Evolutionary conservation across 2,797 vertebrate species (phyloP).

Genomic region (Rhodeus uyekii): DNA sequence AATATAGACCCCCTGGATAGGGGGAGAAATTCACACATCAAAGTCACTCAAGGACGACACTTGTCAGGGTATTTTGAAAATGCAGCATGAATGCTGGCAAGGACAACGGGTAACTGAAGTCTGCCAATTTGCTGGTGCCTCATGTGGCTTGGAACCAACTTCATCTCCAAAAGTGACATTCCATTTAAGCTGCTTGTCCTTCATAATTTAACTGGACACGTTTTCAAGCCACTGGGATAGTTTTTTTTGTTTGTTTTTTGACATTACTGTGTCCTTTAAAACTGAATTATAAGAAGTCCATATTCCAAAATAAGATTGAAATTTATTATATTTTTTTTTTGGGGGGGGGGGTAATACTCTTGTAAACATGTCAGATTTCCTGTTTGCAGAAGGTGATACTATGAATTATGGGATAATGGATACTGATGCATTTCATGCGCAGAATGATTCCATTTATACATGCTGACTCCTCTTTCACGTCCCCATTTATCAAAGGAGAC

Average conservation of each 20-base stretch:
- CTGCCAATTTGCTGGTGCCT: slow-evolving; percentile 39
- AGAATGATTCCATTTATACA: slow-evolving; percentile 68
- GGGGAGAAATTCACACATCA: slow-evolving; percentile 64
- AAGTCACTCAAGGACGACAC: slow-evolving; percentile 74
- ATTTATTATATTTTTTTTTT: background rate
- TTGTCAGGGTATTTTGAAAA: slow-evolving; percentile 55
- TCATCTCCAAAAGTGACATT: slow-evolving; percentile 37
- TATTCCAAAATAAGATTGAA: background rate
- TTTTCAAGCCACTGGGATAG: slow-evolving; percentile 4
- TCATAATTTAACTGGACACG: slow-evolving; percentile 31
- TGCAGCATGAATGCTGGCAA: slow-evolving; percentile 37
- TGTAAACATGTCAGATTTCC: slow-evolving; percentile 9
- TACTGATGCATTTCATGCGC: slow-evolving; percentile 38
- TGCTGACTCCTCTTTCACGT: slow-evolving; percentile 63
- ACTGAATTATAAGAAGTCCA: background rate
- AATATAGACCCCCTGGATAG: slow-evolving; percentile 69
- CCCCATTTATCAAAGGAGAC: slow-evolving; percentile 75
- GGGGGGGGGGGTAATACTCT: background rate
- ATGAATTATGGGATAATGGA: slow-evolving; percentile 61
- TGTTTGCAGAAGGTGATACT: slow-evolving; percentile 9
- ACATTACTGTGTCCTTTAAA: background rate
- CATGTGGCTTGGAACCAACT: slow-evolving; percentile 33
- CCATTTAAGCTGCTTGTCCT: slow-evolving; percentile 37
- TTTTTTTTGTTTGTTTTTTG: background rate
- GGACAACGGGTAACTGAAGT: slow-evolving; percentile 30